Evolutionary conservation across 2,113 vertebrate species (phyloP).

Genomic region (Chloropsis hardwickii): DNA sequence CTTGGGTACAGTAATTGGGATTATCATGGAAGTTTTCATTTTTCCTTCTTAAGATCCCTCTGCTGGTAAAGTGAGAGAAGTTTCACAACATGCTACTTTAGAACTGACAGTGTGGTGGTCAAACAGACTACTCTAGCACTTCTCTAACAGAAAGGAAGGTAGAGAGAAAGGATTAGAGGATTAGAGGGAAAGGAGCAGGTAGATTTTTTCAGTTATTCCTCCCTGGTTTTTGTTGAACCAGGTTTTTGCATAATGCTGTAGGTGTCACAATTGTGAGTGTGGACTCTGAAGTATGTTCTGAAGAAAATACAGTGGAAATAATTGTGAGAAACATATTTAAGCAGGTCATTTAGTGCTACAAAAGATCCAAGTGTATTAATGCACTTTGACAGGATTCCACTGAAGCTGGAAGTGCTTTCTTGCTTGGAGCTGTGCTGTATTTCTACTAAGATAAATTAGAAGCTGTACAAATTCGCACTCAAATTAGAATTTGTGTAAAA

Average conservation of each 20-base stretch:
- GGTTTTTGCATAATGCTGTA: background rate
- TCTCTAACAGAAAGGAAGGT: background rate
- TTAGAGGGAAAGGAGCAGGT: background rate
- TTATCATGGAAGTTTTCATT: background rate
- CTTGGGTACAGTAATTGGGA: background rate
- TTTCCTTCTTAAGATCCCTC: background rate
- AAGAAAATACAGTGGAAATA: background rate
- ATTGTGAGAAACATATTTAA: background rate
- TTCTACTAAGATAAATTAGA: background rate
- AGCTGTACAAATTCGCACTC: background rate
- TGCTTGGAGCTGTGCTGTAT: background rate
- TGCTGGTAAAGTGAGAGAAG: conserved; percentile 9
- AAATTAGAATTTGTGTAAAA: background rate
- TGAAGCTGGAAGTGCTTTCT: background rate
- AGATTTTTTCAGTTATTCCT: background rate
- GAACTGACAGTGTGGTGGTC: background rate
- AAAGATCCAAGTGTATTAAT: background rate
- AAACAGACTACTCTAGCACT: background rate
- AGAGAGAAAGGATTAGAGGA: background rate
- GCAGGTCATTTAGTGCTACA: background rate
- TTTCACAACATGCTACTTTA: background rate
- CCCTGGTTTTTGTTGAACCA: background rate
- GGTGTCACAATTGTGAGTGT: background rate
- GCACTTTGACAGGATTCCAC: background rate
- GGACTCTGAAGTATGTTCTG: background rate